Percentiles rank a stretch among this genome's conserved stretches.
phyloP scores from a whole-genome alignment of 2,113 vertebrate species.

The Pseudolaguvia tuberculata region DNA sequence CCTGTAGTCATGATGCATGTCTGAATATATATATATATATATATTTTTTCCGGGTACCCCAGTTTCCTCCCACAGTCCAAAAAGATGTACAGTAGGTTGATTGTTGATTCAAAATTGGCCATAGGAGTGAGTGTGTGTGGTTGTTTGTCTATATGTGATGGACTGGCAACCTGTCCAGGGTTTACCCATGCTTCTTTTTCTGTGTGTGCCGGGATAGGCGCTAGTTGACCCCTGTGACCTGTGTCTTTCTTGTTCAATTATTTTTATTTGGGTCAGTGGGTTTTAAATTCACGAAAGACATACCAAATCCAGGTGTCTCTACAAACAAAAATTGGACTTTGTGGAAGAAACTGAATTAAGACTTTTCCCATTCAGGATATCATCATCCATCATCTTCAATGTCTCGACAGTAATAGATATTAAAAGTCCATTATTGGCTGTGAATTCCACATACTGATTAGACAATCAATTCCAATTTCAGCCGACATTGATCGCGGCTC shows the following conservation, averaged over 20 bases:
- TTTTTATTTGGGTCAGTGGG: slow-evolving; percentile 57
- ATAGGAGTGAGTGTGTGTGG: too few relatives aligned
- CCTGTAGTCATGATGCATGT: slow-evolving; percentile 47
- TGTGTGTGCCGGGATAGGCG: too few relatives aligned
- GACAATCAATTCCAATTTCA: slow-evolving; percentile 71
- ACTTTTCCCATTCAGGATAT: slow-evolving; percentile 16
- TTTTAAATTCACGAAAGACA: slow-evolving; percentile 57
- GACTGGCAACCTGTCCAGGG: too few relatives aligned
- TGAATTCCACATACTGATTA: slow-evolving; percentile 48
- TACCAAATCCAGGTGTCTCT: slow-evolving; percentile 2
- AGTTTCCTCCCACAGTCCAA: too few relatives aligned
- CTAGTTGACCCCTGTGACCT: too few relatives aligned
- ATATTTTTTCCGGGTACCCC: too few relatives aligned
- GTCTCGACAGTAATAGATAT: slow-evolving; percentile 28
- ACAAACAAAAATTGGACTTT: slow-evolving; percentile 3
- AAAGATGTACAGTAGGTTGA: too few relatives aligned
- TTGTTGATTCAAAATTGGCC: too few relatives aligned
- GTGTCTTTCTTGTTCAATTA: too few relatives aligned
- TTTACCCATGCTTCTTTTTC: too few relatives aligned
- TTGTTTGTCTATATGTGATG: too few relatives aligned
- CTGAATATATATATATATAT: too few relatives aligned
- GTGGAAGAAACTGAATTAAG: background rate
- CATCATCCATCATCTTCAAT: slow-evolving; percentile 16
- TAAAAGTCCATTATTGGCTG: slow-evolving; percentile 30
- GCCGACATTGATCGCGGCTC: slow-evolving; percentile 58